These are phyloP conservation scores for Conchocele bisecta DNA, from an alignment of 2,888 invertebrate species.

Conservation along the genomic window DNA sequence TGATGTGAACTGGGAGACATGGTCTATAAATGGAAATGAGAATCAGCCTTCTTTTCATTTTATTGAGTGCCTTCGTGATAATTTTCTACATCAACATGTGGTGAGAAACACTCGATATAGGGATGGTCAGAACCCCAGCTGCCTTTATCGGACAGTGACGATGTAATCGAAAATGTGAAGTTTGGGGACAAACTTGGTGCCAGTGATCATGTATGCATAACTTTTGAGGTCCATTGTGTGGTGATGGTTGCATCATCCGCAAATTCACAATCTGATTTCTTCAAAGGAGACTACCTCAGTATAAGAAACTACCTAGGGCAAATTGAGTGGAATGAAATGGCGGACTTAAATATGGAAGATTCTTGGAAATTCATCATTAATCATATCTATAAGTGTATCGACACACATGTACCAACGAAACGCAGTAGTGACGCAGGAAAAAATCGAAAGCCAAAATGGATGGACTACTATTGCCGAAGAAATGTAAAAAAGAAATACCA, in stretches of 20 bases:
- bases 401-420: too few relatives aligned
- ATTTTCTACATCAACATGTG: conserved; percentile 9
- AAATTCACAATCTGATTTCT: too few relatives aligned
- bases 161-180: conserved; percentile 2
- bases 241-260: too few relatives aligned
- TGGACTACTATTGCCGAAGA: conserved; percentile 1
- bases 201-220: too few relatives aligned
- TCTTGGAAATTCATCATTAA: too few relatives aligned
- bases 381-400: too few relatives aligned
- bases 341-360: too few relatives aligned
- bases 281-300: too few relatives aligned
- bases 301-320: too few relatives aligned
- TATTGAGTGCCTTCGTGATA: conserved; percentile 14
- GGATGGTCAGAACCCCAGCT: neutral
- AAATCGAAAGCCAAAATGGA: conserved; percentile 4
- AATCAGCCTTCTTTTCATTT: conserved; percentile 14
- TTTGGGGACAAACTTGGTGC: neutral
- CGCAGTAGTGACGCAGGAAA: too few relatives aligned
- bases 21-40: conserved; percentile 2
- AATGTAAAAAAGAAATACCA: conserved; percentile 27
- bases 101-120: neutral
- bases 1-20: conserved; percentile 7
- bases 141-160: neutral
- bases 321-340: too few relatives aligned
- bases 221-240: too few relatives aligned